These are phyloP conservation scores for Notodonta ziczac DNA, from an alignment of 2,888 invertebrate genomes.

Conservation along the genomic window DNA sequence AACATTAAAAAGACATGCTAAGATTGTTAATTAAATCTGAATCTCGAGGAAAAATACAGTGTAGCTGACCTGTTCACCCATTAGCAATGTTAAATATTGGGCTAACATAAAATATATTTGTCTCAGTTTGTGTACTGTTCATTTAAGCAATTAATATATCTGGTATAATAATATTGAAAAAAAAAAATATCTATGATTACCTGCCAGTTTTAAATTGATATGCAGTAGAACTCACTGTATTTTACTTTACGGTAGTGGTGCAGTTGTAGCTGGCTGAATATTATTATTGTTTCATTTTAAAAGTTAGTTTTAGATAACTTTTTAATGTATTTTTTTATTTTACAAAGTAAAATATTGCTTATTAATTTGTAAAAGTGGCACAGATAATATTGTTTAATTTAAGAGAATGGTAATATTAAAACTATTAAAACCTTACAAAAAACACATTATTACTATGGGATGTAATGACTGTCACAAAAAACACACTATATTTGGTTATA, in stretches of 20 bases:
- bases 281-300: slow-evolving; percentile 17
- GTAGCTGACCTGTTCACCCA: too few species aligned
- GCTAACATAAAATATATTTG: too few species aligned
- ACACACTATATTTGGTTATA: slow-evolving; percentile 38
- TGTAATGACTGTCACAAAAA: slow-evolving; percentile 49
- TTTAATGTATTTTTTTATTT: background rate
- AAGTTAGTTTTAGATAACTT: slow-evolving; percentile 10
- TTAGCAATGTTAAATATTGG: too few species aligned
- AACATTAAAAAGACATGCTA: too few species aligned
- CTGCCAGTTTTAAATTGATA: slow-evolving; percentile 27
- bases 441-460: slow-evolving; percentile 9
- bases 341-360: background rate
- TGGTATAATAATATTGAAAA: background rate
- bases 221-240: slow-evolving; percentile 58
- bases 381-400: background rate
- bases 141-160: too few species aligned
- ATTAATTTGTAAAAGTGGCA: too few species aligned
- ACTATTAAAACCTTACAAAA: background rate
- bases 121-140: too few species aligned
- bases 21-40: too few species aligned
- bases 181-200: slow-evolving; percentile 14
- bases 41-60: too few species aligned
- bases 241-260: slow-evolving; percentile 67
- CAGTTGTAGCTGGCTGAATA: slow-evolving; percentile 66
- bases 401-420: background rate